phyloP scores from a whole-genome alignment of 2,888 invertebrate species.

The Drosophila prostipennis region DNA sequence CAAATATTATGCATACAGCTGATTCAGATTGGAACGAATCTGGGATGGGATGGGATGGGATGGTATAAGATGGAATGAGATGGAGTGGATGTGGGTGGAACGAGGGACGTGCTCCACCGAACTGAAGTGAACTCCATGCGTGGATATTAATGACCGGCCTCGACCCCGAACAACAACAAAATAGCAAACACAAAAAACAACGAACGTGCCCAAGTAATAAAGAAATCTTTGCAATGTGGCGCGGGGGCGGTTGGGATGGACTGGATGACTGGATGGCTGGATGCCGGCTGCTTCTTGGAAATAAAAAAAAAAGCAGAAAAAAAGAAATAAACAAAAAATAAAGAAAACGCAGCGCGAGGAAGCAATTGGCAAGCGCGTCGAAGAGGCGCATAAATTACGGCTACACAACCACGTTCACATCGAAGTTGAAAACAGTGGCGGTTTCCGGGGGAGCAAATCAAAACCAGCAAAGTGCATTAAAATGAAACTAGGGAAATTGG shows the following conservation, averaged over 20 bases:
- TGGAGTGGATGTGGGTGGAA: conserved; percentile 4
- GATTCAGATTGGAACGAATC: conserved; percentile 56
- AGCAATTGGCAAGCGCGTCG: conserved; percentile 74
- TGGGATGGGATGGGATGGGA: conserved; percentile 7
- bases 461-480: not conserved
- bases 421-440: conserved; percentile 9
- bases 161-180: conserved; percentile 64
- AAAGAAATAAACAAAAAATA: not conserved
- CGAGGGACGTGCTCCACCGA: conserved; percentile 41
- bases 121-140: conserved; percentile 64
- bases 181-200: conserved; percentile 6
- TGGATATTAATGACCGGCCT: conserved; percentile 81
- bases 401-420: conserved; percentile 20
- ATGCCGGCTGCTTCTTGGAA: conserved; percentile 42
- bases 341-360: conserved; percentile 47
- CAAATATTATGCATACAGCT: conserved; percentile 72
- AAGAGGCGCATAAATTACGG: conserved; percentile 76
- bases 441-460: conserved; percentile 3
- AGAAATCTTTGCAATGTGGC: conserved; percentile 69
- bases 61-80: not conserved
- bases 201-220: conserved; percentile 77
- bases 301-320: not conserved
- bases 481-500: not conserved
- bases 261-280: conserved; percentile 16
- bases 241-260: conserved; percentile 57